Evolutionary conservation across 2,113 vertebrate genomes (phyloP), one percentile per base, ranked within the genome.

Genomic region (Nyctibius bracteatus): DNA sequence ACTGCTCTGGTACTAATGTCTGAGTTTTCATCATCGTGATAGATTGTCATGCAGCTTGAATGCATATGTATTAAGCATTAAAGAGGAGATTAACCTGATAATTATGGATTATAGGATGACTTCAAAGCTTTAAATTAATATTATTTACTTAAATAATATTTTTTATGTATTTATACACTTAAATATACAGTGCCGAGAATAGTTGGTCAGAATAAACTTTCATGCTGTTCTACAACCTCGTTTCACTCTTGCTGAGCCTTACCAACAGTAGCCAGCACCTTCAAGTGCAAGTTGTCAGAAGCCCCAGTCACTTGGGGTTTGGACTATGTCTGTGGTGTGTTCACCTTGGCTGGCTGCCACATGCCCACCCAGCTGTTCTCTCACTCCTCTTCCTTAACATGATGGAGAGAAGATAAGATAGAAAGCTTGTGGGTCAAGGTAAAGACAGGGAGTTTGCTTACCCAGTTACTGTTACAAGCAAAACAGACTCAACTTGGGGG

Each of bases 31-130:
- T 61, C 27, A 21, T 59, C 1, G 0, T 30, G 23, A 57, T 49
- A 35, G 0, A 3, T 46, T 31, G 23, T 44, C 0, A 0, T 46
- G 35, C 65, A 66, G 25, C 46, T n/a, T 72, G 11, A 47, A 23
- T 43, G 14, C 16, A 6, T n/a, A 17, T 20, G 14, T 71, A 24
- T 70, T 78, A 73, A 82, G 55, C 39, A 43, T 57, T 43, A 39
- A 39, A 67, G 54, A 80, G 7, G 33, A 81, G 28, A 51, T 54
- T 49, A 71, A 54, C 10, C 8, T 71, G 46, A n/a, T 41, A 73
- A 20, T 25, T 81, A 24, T 10, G 28, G 46, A 21, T 49, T 62
- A 39, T 22, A 67, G 41, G 31, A 51, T 67, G 14, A 51, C 4
- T 63, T 79, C 57, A 74, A 74, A 82, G 19, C 19, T 54, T 90